phyloP scores from a whole-genome alignment of 2,888 invertebrate genomes.

The Frankliniella fusca region DNA sequence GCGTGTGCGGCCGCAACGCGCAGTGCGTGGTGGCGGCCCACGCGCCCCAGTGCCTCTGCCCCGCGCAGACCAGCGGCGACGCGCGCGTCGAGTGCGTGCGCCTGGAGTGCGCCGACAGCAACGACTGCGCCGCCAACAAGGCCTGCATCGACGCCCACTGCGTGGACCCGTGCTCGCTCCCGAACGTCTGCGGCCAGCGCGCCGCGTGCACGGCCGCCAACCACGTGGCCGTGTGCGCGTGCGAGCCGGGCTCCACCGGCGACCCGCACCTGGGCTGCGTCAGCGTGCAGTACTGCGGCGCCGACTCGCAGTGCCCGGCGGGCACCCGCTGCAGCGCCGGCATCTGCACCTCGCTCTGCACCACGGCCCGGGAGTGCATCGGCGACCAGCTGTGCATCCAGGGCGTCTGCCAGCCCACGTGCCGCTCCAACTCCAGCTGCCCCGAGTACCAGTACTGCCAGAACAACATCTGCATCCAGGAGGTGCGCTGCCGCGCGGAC shows the following conservation, averaged over 20 bases:
- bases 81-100: conserved; percentile 63
- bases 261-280: conserved; percentile 83
- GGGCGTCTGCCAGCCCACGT: conserved; percentile 79
- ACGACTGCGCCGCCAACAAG: conserved; percentile 65
- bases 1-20: conserved; percentile 70
- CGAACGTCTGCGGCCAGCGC: conserved; percentile 77
- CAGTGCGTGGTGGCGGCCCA: conserved; percentile 68
- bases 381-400: conserved; percentile 81
- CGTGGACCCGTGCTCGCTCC: conserved; percentile 72
- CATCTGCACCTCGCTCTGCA: conserved; percentile 73
- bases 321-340: conserved; percentile 80
- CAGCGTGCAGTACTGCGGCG: conserved; percentile 74
- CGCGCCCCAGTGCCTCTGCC: conserved; percentile 68
- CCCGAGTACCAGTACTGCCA: conserved; percentile 79
- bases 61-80: conserved; percentile 70
- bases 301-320: conserved; percentile 74
- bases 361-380: conserved; percentile 77
- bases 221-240: conserved; percentile 79
- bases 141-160: conserved; percentile 77
- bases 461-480: conserved; percentile 80
- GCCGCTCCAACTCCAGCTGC: conserved; percentile 72
- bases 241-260: conserved; percentile 77
- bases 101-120: conserved; percentile 73
- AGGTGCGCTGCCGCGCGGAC: conserved; percentile 68
- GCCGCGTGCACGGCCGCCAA: conserved; percentile 71